A percentile compares a stretch with the other conserved stretches of the same genome.
Evolutionary conservation across 2,113 vertebrate species (phyloP).

Genomic region (Oryzias celebensis): DNA sequence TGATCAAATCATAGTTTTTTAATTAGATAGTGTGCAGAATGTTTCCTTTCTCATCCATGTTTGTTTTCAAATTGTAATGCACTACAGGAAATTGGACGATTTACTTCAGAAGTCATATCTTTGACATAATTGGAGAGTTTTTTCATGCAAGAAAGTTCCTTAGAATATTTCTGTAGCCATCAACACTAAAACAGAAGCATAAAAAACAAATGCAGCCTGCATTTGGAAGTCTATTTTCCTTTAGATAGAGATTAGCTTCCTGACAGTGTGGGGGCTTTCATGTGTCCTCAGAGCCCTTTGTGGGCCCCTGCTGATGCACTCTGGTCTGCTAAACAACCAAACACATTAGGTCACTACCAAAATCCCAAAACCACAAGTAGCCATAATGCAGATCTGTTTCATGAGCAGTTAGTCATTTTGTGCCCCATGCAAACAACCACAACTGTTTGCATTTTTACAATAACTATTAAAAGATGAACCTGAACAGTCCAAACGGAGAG

Average conservation of each 20-base stretch:
- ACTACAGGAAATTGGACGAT: no score
- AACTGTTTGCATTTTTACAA: no score
- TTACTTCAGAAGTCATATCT: neutral
- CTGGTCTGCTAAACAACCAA: slow-evolving; percentile 47
- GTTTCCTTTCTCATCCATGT: no score
- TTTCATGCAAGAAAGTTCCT: neutral
- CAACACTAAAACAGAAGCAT: slow-evolving; percentile 1
- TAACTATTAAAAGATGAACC: no score
- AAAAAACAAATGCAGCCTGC: slow-evolving; percentile 21
- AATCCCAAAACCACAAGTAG: slow-evolving; percentile 49
- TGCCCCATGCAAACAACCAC: neutral
- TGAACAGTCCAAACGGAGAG: no score
- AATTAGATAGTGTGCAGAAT: no score
- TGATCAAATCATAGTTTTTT: no score
- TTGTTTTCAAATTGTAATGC: no score
- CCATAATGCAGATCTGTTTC: slow-evolving; percentile 12
- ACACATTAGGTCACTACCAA: slow-evolving; percentile 34
- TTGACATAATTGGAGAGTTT: neutral
- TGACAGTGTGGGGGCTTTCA: slow-evolving; percentile 8
- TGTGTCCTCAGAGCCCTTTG: slow-evolving; percentile 44
- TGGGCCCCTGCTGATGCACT: slow-evolving; percentile 26
- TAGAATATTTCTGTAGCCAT: neutral
- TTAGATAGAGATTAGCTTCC: slow-evolving; percentile 43
- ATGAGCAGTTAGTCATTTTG: slow-evolving; percentile 13
- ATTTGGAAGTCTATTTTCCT: slow-evolving; percentile 48